Evolutionary conservation across 2,797 vertebrate genomes (phyloP).

Genomic region (Paedocypris micromegethes): DNA sequence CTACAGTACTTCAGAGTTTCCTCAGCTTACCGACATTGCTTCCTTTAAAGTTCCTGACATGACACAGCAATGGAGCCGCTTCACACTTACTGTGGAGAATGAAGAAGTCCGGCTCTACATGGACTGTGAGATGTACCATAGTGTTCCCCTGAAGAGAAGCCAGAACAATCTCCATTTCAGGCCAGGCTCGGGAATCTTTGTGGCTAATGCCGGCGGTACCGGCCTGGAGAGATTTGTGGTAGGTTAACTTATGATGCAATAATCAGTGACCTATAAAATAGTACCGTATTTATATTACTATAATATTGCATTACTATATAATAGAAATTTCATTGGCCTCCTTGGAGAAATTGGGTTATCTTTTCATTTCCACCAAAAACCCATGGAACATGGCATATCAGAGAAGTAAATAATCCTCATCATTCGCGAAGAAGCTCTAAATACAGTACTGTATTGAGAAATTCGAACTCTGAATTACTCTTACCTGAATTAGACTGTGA

Average conservation of each 20-base stretch:
- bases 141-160: slow-evolving; percentile 71
- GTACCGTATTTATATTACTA: no score
- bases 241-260: slow-evolving; percentile 56
- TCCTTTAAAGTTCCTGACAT: slow-evolving; percentile 85
- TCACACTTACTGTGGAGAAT: slow-evolving; percentile 77
- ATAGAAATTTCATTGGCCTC: no score
- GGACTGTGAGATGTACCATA: slow-evolving; percentile 89
- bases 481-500: no score
- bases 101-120: slow-evolving; percentile 78
- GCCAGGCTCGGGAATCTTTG: slow-evolving; percentile 85
- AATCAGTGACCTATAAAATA: background rate
- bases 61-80: slow-evolving; percentile 84
- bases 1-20: slow-evolving; percentile 80
- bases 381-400: no score
- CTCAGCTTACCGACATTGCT: slow-evolving; percentile 75
- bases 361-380: no score
- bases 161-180: slow-evolving; percentile 74
- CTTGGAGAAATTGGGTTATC: no score
- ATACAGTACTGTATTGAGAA: no score
- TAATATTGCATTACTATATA: no score
- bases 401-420: no score
- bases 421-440: no score
- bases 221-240: slow-evolving; percentile 85
- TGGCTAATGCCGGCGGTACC: slow-evolving; percentile 86
- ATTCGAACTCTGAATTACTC: no score